phyloP scores from a whole-genome alignment of 2,113 vertebrate genomes.

The Eulemur rufifrons region DNA sequence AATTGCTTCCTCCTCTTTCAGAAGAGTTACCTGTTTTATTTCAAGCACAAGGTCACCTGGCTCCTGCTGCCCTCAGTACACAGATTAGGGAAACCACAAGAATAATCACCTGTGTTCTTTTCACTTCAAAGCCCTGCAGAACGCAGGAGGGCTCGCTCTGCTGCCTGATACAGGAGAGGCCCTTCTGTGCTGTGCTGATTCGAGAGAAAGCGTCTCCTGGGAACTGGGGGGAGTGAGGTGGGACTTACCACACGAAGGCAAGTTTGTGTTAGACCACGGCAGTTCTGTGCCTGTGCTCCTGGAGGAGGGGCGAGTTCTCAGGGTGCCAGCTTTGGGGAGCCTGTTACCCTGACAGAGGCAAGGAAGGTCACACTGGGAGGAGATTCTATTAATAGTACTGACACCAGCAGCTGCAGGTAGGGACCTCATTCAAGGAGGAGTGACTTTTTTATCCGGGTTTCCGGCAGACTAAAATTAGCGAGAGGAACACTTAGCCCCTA shows the following conservation, averaged over 20 bases:
- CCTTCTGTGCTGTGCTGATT: background rate
- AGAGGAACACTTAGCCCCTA: background rate
- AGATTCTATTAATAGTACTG: background rate
- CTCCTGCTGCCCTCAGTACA: slow-evolving; percentile 19
- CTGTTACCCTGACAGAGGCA: background rate
- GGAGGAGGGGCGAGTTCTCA: background rate
- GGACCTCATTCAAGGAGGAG: slow-evolving; percentile 40
- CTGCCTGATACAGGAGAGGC: background rate
- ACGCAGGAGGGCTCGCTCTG: background rate
- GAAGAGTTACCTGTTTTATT: background rate
- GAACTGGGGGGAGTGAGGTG: background rate
- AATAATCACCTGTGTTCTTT: background rate
- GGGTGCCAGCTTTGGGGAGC: background rate
- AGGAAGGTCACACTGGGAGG: slow-evolving; percentile 16
- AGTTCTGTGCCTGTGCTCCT: background rate
- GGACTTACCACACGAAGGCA: slow-evolving; percentile 37
- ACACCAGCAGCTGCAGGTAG: slow-evolving; percentile 61
- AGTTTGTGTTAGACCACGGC: background rate
- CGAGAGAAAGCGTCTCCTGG: background rate
- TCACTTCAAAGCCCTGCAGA: slow-evolving; percentile 7
- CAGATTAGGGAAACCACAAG: slow-evolving; percentile 58
- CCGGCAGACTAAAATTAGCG: slow-evolving; percentile 55
- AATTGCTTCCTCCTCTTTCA: background rate
- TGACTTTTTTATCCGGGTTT: slow-evolving; percentile 66
- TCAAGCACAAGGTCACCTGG: slow-evolving; percentile 33